Percentiles rank a stretch among this genome's conserved stretches.
Conservation (phyloP, 2,888 invertebrate species). For the Lepidochitona cinerea region DNA sequence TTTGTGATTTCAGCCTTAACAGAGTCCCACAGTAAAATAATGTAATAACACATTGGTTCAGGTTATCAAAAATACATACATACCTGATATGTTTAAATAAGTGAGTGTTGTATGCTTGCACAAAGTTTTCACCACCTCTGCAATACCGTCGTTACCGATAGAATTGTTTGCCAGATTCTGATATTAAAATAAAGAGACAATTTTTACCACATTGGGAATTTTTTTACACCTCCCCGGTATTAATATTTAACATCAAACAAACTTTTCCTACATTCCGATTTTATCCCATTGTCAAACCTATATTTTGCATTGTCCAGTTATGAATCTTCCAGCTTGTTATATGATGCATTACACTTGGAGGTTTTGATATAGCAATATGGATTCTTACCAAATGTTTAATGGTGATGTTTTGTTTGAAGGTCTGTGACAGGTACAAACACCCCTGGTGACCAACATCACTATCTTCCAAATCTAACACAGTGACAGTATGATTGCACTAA, state of each 20-base stretch:
- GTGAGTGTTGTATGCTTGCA: conserved; percentile 4
- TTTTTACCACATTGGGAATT: not conserved
- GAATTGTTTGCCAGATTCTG: conserved; percentile 41
- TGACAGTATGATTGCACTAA: conserved; percentile 17
- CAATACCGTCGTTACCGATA: conserved; percentile 24
- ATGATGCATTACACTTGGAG: too few species aligned
- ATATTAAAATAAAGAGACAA: not conserved
- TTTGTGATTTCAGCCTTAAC: too few species aligned
- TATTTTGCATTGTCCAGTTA: too few species aligned
- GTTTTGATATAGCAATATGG: too few species aligned
- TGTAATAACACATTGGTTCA: too few species aligned
- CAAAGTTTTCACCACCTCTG: not conserved
- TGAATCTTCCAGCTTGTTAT: too few species aligned
- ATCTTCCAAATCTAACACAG: conserved; percentile 28
- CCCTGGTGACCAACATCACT: conserved; percentile 44
- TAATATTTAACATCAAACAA: too few species aligned
- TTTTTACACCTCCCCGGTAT: too few species aligned
- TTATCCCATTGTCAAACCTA: too few species aligned
- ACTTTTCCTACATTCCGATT: too few species aligned
- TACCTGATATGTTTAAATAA: conserved; percentile 19
- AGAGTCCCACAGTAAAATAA: too few species aligned
- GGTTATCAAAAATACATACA: too few species aligned
- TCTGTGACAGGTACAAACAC: conserved; percentile 35
- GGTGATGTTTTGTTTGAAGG: conserved; percentile 43
- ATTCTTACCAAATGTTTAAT: conserved; percentile 46